phyloP scores from a whole-genome alignment of 2,797 vertebrate genomes.

The Acomys russatus region DNA sequence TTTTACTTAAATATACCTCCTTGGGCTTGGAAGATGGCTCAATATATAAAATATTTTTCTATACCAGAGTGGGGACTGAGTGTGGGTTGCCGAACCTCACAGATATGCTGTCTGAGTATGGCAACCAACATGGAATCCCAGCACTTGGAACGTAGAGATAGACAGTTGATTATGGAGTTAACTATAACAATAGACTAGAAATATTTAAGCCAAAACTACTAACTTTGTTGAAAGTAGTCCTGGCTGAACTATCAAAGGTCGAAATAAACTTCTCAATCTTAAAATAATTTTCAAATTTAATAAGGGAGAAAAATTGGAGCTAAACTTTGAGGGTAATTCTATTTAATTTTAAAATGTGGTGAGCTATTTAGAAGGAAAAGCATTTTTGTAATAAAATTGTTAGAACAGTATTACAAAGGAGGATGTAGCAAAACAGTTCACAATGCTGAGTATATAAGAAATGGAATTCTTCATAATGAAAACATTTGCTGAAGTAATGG shows the following conservation, averaged over 20 bases:
- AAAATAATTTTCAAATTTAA: slow-evolving; percentile 43
- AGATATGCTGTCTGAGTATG: not conserved
- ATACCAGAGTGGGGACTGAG: not conserved
- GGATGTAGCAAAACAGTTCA: slow-evolving; percentile 49
- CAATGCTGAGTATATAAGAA: slow-evolving; percentile 33
- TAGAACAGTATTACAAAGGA: slow-evolving; percentile 53
- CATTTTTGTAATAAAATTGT: slow-evolving; percentile 72
- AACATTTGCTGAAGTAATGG: slow-evolving; percentile 61
- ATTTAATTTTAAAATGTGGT: slow-evolving; percentile 70
- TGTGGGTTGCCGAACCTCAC: not conserved
- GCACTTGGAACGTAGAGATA: not conserved
- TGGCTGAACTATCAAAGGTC: slow-evolving; percentile 59
- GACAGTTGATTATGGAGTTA: not conserved
- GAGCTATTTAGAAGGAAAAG: slow-evolving; percentile 60
- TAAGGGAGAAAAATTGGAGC: slow-evolving; percentile 30
- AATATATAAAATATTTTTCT: not conserved
- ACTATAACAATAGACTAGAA: slow-evolving; percentile 24
- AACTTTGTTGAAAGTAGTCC: slow-evolving; percentile 48
- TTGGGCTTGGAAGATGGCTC: not conserved
- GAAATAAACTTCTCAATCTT: slow-evolving; percentile 25
- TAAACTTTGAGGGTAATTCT: slow-evolving; percentile 36
- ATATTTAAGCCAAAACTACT: not conserved
- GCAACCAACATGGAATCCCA: not conserved
- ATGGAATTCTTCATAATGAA: slow-evolving; percentile 59
- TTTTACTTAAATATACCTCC: not conserved